These are phyloP conservation scores for Drosophila vallismaia DNA, from an alignment of 2,888 invertebrate species.

Conservation along the genomic window DNA sequence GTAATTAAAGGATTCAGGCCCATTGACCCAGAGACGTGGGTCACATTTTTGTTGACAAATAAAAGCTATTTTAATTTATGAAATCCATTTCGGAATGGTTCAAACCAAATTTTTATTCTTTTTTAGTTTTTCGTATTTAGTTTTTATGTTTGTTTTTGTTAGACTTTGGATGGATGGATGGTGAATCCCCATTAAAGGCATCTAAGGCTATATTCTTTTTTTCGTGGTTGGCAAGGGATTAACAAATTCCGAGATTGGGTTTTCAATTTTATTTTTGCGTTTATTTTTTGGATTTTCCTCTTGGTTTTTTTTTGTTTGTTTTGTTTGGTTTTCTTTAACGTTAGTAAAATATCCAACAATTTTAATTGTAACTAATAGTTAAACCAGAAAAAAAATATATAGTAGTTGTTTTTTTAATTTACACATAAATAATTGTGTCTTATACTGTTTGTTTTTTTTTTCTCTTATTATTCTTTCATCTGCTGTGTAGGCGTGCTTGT, in stretches of 20 bases:
- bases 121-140: not conserved
- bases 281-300: conserved; percentile 35
- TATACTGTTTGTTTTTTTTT: conserved; percentile 37
- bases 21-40: not conserved
- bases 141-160: not conserved
- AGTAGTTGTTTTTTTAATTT: conserved; percentile 43
- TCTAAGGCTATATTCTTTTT: conserved; percentile 2
- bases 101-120: not conserved
- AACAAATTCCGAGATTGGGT: conserved; percentile 6
- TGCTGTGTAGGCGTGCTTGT: conserved; percentile 26
- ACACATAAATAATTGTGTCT: conserved; percentile 75
- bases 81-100: conserved; percentile 2
- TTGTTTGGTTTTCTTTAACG: conserved; percentile 66
- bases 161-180: not conserved
- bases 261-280: conserved; percentile 46
- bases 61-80: not conserved
- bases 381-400: conserved; percentile 76
- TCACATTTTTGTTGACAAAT: conserved; percentile 27
- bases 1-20: conserved; percentile 2
- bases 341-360: conserved; percentile 80
- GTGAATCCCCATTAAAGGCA: not conserved
- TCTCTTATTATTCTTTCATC: conserved; percentile 29
- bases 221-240: not conserved
- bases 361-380: conserved; percentile 78
- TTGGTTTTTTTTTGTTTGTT: conserved; percentile 29